Base-by-base conservation (phyloP, 2,797 vertebrate genomes). In the Hippocampus kuda region DNA sequence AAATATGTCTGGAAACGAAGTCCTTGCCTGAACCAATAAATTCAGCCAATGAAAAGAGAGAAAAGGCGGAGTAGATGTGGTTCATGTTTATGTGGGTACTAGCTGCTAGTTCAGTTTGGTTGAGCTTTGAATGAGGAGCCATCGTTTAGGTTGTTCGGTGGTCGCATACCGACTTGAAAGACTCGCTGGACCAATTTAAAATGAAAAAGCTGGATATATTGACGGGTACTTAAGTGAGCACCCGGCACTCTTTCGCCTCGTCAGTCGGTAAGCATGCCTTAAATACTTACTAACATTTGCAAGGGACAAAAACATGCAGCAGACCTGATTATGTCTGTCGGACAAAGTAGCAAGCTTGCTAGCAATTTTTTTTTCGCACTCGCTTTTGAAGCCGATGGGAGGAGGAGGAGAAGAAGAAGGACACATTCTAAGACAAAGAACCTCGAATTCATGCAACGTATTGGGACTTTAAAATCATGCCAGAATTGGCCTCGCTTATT, bases 261-360 rank as follows among this genome's bases (percentile, higher is more conserved):
- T 13, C n/a, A 18, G 30, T 0, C 11, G 80, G 88, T 87, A 73
- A 87, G 88, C 70, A 60, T 16, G 69, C 51, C 65, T 73, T 2
- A 48, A 54, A 66, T 30, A 60, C 15, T 34, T 34, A 34, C 34
- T 60, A 60, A 20, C 34, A 20, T 60, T 38, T 34, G 59, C 26
- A 34, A 68, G 46, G 3, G 51, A 65, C 66, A 56, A 27, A 49
- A 71, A 56, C 77, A 59, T 46, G 41, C 68, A 75, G 82, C 81
- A 84, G 81, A 79, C 81, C 81, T 88, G 89, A 89, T 90, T 90
- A 85, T 90, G 88, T 89, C 88, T 88, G 82, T 88, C 84, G 84
- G 84, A 88, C 85, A 88, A 89, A 92, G 87, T 91, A 91, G 88
- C 89, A 79, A 84, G 85, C 79, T 79, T 83, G 88, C 88, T 91